Evolutionary conservation across 2,113 vertebrate species (phyloP).

Genomic region (Ailuropoda melanoleuca): DNA sequence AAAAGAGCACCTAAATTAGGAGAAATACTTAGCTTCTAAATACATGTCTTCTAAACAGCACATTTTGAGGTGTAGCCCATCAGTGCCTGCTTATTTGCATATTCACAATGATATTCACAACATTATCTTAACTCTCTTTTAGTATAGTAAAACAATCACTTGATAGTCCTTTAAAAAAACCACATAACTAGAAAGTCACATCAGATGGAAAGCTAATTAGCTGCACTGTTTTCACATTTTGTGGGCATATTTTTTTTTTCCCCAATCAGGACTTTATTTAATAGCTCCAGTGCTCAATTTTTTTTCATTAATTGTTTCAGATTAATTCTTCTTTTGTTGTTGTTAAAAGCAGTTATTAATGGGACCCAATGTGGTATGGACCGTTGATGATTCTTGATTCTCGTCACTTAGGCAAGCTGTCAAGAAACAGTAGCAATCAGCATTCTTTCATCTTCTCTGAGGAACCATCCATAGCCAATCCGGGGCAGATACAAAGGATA

Average conservation of each 20-base stretch:
- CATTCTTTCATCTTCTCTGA: slow-evolving; percentile 67
- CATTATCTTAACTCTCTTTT: slow-evolving; percentile 46
- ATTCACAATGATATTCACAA: background rate
- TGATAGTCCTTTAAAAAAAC: slow-evolving; percentile 61
- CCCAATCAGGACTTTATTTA: slow-evolving; percentile 70
- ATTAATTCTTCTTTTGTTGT: slow-evolving; percentile 65
- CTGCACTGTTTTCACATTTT: slow-evolving; percentile 48
- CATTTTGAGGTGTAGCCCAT: slow-evolving; percentile 48
- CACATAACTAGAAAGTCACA: slow-evolving; percentile 21
- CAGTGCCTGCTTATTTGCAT: background rate
- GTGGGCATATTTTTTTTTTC: slow-evolving; percentile 43
- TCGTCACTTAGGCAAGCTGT: slow-evolving; percentile 49
- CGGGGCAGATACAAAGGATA: slow-evolving; percentile 33
- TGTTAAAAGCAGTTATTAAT: slow-evolving; percentile 68
- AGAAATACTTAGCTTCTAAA: background rate
- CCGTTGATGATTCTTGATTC: slow-evolving; percentile 70
- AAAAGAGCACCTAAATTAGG: background rate
- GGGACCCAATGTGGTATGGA: slow-evolving; percentile 28
- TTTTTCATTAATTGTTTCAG: slow-evolving; percentile 75
- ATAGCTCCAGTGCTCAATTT: slow-evolving; percentile 63
- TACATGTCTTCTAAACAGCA: background rate
- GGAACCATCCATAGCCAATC: background rate
- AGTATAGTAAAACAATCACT: slow-evolving; percentile 52
- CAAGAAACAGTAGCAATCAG: slow-evolving; percentile 27
- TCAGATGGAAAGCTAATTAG: slow-evolving; percentile 66